phyloP scores from a whole-genome alignment of 2,797 vertebrate genomes.

The Syngnathus rostellatus region DNA sequence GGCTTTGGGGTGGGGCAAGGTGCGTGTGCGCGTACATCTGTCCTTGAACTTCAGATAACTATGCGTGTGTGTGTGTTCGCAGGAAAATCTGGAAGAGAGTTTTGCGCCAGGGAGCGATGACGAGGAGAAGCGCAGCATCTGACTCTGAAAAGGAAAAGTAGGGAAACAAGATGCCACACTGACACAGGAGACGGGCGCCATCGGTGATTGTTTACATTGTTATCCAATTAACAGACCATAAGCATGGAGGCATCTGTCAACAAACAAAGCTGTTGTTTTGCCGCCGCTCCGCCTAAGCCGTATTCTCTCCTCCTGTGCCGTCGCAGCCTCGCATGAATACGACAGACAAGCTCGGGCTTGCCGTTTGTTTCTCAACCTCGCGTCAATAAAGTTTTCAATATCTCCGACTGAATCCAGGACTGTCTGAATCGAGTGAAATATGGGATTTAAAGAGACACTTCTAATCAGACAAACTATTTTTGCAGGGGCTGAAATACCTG shows the following conservation, averaged over 20 bases:
- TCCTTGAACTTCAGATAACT: constrained; percentile 19
- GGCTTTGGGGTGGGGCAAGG: constrained; percentile 66
- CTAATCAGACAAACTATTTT: no score
- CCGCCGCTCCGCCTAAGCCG: constrained; percentile 79
- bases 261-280: constrained; percentile 98
- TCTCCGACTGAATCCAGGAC: constrained; percentile 1
- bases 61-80: constrained; percentile 9
- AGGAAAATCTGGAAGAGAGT: constrained; percentile 33
- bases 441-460: no score
- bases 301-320: constrained; percentile 50
- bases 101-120: constrained; percentile 43
- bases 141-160: constrained; percentile 62
- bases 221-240: constrained; percentile 99
- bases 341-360: constrained; percentile 35
- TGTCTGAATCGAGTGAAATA: no score
- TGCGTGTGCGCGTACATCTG: constrained; percentile 36
- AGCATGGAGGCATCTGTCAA: constrained; percentile 96
- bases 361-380: constrained; percentile 42
- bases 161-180: constrained; percentile 78
- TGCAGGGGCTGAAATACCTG: no score
- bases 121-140: constrained; percentile 55
- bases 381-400: constrained; percentile 46
- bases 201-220: constrained; percentile 99
- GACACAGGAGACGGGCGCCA: constrained; percentile 83
- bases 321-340: constrained; percentile 38